Conservation (phyloP, 2,113 vertebrate genomes). For the Aegypius monachus region DNA sequence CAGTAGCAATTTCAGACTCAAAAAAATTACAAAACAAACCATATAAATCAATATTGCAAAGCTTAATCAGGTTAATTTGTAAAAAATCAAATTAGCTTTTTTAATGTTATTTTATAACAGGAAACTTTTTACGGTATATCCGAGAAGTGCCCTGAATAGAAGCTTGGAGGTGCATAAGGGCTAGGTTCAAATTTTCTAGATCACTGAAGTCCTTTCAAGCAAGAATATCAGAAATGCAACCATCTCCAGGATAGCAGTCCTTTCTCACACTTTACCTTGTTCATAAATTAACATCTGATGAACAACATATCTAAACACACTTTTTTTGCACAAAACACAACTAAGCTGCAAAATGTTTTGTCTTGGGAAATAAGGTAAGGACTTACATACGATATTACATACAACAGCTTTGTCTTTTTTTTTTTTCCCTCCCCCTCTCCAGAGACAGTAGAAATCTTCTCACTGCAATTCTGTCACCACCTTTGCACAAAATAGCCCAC, state of each 20-base stretch:
- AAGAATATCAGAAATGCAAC: not conserved
- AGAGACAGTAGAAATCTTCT: not conserved
- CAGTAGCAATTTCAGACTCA: not conserved
- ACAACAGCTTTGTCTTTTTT: not conserved
- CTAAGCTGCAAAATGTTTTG: not conserved
- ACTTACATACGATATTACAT: not conserved
- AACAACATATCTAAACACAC: not conserved
- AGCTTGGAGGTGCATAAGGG: not conserved
- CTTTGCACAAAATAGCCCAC: not conserved
- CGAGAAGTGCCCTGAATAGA: not conserved
- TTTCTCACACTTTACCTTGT: not conserved
- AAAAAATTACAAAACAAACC: not conserved
- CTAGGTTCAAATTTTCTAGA: not conserved
- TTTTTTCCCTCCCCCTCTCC: too few relatives aligned
- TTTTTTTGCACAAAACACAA: not conserved
- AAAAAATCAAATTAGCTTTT: not conserved
- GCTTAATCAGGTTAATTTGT: not conserved
- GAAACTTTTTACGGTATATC: not conserved
- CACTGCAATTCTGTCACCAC: not conserved
- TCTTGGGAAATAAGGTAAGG: not conserved
- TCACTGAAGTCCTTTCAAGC: not conserved
- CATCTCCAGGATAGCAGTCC: rapidly evolving
- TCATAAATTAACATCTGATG: not conserved
- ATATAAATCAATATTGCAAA: not conserved
- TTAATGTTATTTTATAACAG: not conserved